Base-by-base conservation (phyloP, 2,888 invertebrate species). In the Mythimna albipuncta region DNA sequence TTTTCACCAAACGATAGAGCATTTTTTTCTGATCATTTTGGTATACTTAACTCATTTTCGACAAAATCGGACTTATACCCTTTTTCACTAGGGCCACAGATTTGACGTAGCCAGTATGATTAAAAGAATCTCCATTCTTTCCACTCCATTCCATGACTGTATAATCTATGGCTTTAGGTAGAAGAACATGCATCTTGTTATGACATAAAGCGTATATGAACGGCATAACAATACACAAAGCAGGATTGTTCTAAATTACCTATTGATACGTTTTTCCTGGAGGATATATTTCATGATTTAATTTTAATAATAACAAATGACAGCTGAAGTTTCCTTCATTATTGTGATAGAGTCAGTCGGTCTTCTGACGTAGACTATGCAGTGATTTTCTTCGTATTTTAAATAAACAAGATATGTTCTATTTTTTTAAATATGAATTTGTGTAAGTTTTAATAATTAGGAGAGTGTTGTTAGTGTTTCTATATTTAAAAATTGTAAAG, bases 261-360 rank as follows among this genome's bases (percentile, higher is more conserved):
- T 68, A 77, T 73, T 64, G 55, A 63, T 63, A n/a, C n/a, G 11
- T 64, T 75, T 75, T 79, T 66, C 78, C 80, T 79, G 70, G 19
- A 62, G 55, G 62, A 52, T 47, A 64, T 64, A 59, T 13, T 21
- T 6, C 65, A 26, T 26, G 19, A 47, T 54, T 47, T 32, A 47
- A 64, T 59, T 32, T 38, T 44, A 55, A 26, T 26, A 55, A 41
- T n/a, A 47, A 52, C 19, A 10, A 58, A 35, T 9, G 38, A 41
- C 21, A 50, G 13, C 32, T 21, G 26, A 6, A 68, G n/a, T 62
- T 26, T 35, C 47, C 41, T 21, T 44, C 9, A 55, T 11, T 21
- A 32, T 5, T 21, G 2, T 21, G 6, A 32, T 35, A 11, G 0
- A n/a, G 64, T 38, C 55, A 72, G 76, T 76, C 44, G 26, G n/a